phyloP scores from a whole-genome alignment of 2,797 vertebrate genomes.

The Masticophis lateralis region DNA sequence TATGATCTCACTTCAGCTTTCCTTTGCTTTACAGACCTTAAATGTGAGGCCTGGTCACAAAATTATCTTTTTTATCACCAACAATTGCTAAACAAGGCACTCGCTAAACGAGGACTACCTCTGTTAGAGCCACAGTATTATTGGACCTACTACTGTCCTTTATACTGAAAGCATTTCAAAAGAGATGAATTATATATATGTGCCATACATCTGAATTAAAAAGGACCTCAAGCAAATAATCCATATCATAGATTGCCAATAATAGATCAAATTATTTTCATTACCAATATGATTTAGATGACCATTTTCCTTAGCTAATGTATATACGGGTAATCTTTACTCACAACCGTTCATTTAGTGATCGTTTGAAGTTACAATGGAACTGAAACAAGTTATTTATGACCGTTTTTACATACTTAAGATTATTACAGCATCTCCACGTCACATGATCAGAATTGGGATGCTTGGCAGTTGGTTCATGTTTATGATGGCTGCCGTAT shows the following conservation, averaged over 20 bases:
- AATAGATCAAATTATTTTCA: slow-evolving; percentile 40
- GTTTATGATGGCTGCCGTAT: background rate
- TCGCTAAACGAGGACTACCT: background rate
- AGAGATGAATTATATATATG: background rate
- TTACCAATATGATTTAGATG: slow-evolving; percentile 37
- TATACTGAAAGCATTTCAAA: background rate
- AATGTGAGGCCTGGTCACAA: background rate
- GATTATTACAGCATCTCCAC: background rate
- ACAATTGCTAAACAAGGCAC: background rate
- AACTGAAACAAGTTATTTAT: background rate
- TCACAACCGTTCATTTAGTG: background rate
- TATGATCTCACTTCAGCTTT: background rate
- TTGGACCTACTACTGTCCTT: background rate
- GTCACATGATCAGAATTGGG: background rate
- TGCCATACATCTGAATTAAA: slow-evolving; percentile 37
- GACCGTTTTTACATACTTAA: background rate
- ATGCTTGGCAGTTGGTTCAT: background rate
- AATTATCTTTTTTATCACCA: background rate
- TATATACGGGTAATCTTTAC: background rate
- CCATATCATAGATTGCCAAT: slow-evolving; percentile 20
- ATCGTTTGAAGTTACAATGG: background rate
- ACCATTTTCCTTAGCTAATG: slow-evolving; percentile 54
- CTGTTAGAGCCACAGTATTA: background rate
- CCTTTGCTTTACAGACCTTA: background rate
- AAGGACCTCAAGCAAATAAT: slow-evolving; percentile 35